These are phyloP conservation scores for Stenodera caucasica DNA, from an alignment of 2,888 invertebrate genomes.

Conservation along the genomic window DNA sequence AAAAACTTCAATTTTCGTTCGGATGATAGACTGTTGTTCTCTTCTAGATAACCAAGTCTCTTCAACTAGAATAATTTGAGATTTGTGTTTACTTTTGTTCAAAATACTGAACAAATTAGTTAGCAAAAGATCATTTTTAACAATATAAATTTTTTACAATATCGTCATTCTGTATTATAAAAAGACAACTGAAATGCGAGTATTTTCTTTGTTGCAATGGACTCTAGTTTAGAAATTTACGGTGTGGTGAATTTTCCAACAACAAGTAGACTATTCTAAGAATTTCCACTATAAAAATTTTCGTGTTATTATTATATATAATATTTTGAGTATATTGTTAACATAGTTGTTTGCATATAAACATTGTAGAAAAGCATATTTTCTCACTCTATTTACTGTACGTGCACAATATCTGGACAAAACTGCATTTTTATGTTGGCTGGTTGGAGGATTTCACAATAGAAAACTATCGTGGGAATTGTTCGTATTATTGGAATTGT, in stretches of 20 bases:
- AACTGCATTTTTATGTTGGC: slow-evolving; percentile 3
- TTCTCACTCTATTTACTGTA: slow-evolving; percentile 4
- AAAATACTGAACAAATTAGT: background rate
- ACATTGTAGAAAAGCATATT: background rate
- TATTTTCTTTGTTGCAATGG: background rate
- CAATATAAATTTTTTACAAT: too few relatives aligned
- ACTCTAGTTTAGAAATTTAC: background rate
- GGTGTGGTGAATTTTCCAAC: background rate
- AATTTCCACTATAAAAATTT: background rate
- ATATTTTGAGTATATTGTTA: background rate
- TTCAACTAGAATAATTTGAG: background rate
- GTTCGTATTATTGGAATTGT: slow-evolving; percentile 11
- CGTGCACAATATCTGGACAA: background rate
- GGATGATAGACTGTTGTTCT: background rate
- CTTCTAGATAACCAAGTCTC: background rate
- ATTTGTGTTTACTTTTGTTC: background rate
- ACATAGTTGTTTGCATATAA: background rate
- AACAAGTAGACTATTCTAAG: background rate
- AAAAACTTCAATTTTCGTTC: background rate
- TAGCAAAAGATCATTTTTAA: too few relatives aligned
- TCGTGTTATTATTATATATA: background rate
- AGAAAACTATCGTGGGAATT: slow-evolving; percentile 7
- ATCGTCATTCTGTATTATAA: too few relatives aligned
- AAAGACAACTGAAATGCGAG: background rate
- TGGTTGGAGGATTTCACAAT: slow-evolving; percentile 2